Base-by-base conservation (phyloP, 1,140 invertebrate species). In the Bombus picipes region DNA sequence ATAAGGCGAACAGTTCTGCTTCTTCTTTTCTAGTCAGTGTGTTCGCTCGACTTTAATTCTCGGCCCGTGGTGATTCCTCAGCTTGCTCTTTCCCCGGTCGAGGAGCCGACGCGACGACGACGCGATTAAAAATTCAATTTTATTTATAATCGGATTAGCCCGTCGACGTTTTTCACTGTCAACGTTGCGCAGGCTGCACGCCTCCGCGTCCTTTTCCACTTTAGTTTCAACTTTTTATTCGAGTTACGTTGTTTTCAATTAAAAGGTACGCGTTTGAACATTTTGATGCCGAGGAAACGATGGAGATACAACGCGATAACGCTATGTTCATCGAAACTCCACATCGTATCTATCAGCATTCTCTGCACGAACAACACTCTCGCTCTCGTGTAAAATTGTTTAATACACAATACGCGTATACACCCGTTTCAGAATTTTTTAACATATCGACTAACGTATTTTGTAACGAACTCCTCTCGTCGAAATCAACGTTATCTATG, bases 121-220 rank as follows among this genome's bases (percentile, higher is more conserved):
- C 66, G 47, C 75, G 76, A 84, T 84, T 84, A 71, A 79, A 79
- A 79, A 84, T 79, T 84, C 75, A 84, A 84, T 84, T 84, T 84
- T 84, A 84, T 79, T 79, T 79, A 84, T 79, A 84, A 84, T 84
- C 66, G 66, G 47, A 84, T 84, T 79, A 84, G n/a, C 22, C 34
- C 37, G 22, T 2, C 22, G 53, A 83, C 75, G 47, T 84, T 79
- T 75, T 84, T 71, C 75, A 66, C 39, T 71, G 65, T 79, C 66
- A 43, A 53, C 76, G 37, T 34, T 18, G 6, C 13, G 15, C n/a
- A 4, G 0, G 47, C n/a, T 34, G 12, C 43, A 15, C 28, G 18
- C 28, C 47, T 47, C 28, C 22, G 3, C 25, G 37, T 77, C 43
- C 22, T 68, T 77, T 28, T 47, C 9, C 28, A 18, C 59, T n/a